These are phyloP conservation scores for Rhopalosiphum maidis DNA, from an alignment of 1,140 invertebrate genomes.

Conservation along the genomic window DNA sequence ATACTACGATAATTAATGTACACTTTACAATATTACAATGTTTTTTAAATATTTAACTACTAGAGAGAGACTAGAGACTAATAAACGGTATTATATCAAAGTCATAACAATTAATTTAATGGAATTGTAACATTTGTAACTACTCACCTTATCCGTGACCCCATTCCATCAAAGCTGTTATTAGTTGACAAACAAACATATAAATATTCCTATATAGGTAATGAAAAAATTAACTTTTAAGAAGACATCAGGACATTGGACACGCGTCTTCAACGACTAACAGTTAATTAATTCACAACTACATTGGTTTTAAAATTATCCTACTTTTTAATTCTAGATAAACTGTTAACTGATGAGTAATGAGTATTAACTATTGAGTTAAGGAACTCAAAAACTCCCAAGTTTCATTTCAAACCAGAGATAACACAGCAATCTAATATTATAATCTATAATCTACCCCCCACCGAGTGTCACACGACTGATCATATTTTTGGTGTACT, in stretches of 20 bases:
- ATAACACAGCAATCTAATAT: constrained; percentile 32
- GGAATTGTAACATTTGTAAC: neutral
- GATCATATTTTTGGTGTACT: neutral
- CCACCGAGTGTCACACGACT: neutral
- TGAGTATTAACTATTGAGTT: neutral
- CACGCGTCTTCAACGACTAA: neutral
- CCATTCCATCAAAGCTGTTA: constrained; percentile 54
- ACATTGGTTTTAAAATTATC: neutral
- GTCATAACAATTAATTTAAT: constrained; percentile 10
- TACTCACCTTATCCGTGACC: constrained; percentile 53
- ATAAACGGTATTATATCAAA: constrained; percentile 6
- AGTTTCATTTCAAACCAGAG: constrained; percentile 20
- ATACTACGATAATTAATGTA: neutral
- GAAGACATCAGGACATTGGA: neutral
- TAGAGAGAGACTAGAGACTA: neutral
- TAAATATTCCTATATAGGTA: neutral
- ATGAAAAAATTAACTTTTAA: neutral
- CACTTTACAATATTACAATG: neutral
- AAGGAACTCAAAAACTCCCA: neutral
- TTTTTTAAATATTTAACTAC: neutral
- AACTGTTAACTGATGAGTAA: neutral
- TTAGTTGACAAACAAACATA: constrained; percentile 13
- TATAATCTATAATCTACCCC: neutral
- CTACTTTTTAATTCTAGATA: neutral
- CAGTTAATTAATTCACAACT: too few species aligned